Conservation (phyloP, 1,140 invertebrate species). For the Philotrypesis tridentata region DNA sequence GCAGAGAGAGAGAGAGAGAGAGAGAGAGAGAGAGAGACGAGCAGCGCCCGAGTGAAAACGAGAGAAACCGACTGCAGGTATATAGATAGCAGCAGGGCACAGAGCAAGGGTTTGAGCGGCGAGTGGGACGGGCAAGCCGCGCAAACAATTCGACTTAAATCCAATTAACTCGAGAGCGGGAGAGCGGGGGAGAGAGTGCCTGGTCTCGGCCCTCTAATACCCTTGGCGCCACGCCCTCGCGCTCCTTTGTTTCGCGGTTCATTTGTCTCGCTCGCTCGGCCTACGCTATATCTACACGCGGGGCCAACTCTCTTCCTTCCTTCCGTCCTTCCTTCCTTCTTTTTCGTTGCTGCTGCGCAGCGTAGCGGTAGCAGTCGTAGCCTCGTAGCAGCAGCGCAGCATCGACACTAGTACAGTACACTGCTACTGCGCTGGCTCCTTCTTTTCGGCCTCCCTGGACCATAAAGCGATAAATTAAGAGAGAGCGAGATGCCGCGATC, state of each 20-base stretch:
- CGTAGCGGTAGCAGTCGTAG: too few relatives aligned
- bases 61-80: too few relatives aligned
- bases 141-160: constrained; percentile 69
- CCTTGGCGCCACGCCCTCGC: constrained; percentile 66
- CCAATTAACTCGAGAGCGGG: constrained; percentile 68
- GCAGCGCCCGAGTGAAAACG: background rate
- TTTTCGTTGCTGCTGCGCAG: background rate
- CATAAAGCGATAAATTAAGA: constrained; percentile 70
- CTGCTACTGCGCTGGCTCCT: constrained; percentile 46
- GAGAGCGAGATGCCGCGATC: constrained; percentile 51
- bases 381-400: too few relatives aligned
- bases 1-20: background rate
- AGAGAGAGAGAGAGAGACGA: too few relatives aligned
- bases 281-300: constrained; percentile 41
- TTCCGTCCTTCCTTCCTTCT: background rate
- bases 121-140: constrained; percentile 31
- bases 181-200: constrained; percentile 10
- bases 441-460: constrained; percentile 51
- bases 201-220: constrained; percentile 64
- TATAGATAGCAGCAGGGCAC: background rate
- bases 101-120: background rate
- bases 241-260: constrained; percentile 71
- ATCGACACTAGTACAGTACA: too few relatives aligned
- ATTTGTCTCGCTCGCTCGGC: constrained; percentile 67
- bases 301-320: constrained; percentile 33